These are phyloP conservation scores for Horisme vitalbata DNA, from an alignment of 2,888 invertebrate genomes.

Conservation along the genomic window DNA sequence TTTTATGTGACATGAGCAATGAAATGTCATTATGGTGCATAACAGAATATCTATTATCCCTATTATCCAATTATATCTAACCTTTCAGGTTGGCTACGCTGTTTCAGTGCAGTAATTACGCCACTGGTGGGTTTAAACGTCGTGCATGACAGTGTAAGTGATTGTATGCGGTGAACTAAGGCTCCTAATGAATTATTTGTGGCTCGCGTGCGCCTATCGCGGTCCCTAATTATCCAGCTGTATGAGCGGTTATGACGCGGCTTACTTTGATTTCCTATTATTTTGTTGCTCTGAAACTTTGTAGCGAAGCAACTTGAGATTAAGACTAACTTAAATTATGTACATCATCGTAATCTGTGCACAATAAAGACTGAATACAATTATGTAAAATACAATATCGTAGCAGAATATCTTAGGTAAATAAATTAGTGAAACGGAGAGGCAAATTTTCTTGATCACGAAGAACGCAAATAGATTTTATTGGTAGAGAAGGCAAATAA, in stretches of 20 bases:
- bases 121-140: conserved; percentile 68
- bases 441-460: conserved; percentile 16
- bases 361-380: neutral
- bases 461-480: conserved; percentile 22
- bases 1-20: conserved; percentile 51
- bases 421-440: conserved; percentile 5
- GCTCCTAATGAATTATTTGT: conserved; percentile 78
- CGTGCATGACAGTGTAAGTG: conserved; percentile 78
- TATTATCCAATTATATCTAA: conserved; percentile 82
- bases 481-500: conserved; percentile 26
- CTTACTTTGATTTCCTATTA: conserved; percentile 39
- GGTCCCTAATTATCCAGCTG: conserved; percentile 60
- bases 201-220: conserved; percentile 69
- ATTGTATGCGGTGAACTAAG: conserved; percentile 67
- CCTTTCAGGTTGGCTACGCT: conserved; percentile 72
- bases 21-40: conserved; percentile 70
- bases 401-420: neutral
- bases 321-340: too few relatives aligned
- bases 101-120: conserved; percentile 67
- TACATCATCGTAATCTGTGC: conserved; percentile 3
- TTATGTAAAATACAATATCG: conserved; percentile 3
- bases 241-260: conserved; percentile 51
- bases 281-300: conserved; percentile 27
- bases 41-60: conserved; percentile 71
- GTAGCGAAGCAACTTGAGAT: conserved; percentile 27